These are phyloP conservation scores for Actinostola sp. DNA, from an alignment of 92 coral and sea anemone genomes.

Conservation along the genomic window DNA sequence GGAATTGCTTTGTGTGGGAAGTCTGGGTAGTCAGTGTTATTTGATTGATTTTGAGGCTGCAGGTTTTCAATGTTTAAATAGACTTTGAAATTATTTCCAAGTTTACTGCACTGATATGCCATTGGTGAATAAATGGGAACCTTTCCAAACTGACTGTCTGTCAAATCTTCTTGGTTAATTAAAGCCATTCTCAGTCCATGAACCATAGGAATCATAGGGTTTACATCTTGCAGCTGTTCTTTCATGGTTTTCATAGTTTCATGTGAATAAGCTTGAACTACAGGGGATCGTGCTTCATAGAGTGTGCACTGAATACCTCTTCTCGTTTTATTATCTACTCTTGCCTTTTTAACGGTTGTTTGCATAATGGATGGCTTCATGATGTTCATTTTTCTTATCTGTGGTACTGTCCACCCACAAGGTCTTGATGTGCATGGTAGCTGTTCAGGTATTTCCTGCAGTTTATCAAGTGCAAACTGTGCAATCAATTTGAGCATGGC, in stretches of 20 bases:
- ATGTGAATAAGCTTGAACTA: slow-evolving; percentile 28
- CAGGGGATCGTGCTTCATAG: slow-evolving; percentile 46
- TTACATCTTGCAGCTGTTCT: slow-evolving; percentile 23
- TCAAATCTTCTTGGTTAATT: slow-evolving; percentile 45
- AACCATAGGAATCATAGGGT: slow-evolving; percentile 19
- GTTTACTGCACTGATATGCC: slow-evolving; percentile 59
- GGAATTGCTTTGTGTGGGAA: slow-evolving; percentile 62
- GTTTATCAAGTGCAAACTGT: slow-evolving; percentile 56
- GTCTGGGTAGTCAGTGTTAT: slow-evolving; percentile 34
- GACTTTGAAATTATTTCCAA: slow-evolving; percentile 55
- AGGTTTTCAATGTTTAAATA: slow-evolving; percentile 51
- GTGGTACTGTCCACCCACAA: slow-evolving; percentile 68
- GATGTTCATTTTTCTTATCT: slow-evolving; percentile 46
- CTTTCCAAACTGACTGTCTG: slow-evolving; percentile 60
- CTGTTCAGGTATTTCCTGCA: slow-evolving; percentile 33
- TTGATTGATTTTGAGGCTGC: slow-evolving; percentile 13
- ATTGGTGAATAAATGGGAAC: slow-evolving; percentile 58
- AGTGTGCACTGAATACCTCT: slow-evolving; percentile 41
- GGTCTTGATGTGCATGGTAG: slow-evolving; percentile 72
- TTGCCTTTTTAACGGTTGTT: slow-evolving; percentile 47
- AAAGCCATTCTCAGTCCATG: slow-evolving; percentile 27
- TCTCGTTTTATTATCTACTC: slow-evolving; percentile 11
- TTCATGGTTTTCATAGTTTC: slow-evolving; percentile 33
- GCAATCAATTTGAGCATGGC: slow-evolving; percentile 57
- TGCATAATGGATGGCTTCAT: slow-evolving; percentile 54